Conservation (phyloP, 2,797 vertebrate species). For the Iguana delicatissima region DNA sequence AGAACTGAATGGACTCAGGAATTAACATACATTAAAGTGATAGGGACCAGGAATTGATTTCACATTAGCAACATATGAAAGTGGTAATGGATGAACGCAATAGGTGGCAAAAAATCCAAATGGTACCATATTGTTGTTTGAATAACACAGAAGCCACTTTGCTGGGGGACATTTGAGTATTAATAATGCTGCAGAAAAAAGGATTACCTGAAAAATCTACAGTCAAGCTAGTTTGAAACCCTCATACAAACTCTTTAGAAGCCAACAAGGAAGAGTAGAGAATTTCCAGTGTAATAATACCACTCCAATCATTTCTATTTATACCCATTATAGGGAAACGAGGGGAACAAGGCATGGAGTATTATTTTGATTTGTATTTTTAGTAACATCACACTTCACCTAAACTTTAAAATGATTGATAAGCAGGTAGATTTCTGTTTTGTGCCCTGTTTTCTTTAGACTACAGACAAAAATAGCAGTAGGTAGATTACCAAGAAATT, state of each 20-base stretch:
- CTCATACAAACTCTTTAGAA: not conserved
- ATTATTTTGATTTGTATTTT: not conserved
- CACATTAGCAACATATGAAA: not conserved
- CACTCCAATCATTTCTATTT: not conserved
- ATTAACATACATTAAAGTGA: not conserved
- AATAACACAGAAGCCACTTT: not conserved
- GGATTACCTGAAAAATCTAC: not conserved
- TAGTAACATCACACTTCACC: not conserved
- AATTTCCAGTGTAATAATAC: not conserved
- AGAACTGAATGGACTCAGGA: not conserved
- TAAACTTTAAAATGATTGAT: not conserved
- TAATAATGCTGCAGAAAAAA: not conserved
- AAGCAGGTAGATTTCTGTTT: not conserved
- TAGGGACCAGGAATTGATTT: not conserved
- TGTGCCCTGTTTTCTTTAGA: not conserved
- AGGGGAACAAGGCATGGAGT: not conserved
- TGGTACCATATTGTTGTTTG: not conserved
- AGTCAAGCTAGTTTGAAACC: not conserved
- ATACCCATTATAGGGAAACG: not conserved
- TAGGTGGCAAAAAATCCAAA: not conserved
- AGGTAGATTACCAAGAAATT: not conserved
- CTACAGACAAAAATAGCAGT: constrained; percentile 17
- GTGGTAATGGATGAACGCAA: not conserved
- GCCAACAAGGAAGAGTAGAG: not conserved
- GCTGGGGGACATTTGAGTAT: not conserved